A percentile compares a stretch with the other conserved stretches of the same genome.
Conservation (phyloP, 2,113 vertebrate genomes). For the Gallinago media region DNA sequence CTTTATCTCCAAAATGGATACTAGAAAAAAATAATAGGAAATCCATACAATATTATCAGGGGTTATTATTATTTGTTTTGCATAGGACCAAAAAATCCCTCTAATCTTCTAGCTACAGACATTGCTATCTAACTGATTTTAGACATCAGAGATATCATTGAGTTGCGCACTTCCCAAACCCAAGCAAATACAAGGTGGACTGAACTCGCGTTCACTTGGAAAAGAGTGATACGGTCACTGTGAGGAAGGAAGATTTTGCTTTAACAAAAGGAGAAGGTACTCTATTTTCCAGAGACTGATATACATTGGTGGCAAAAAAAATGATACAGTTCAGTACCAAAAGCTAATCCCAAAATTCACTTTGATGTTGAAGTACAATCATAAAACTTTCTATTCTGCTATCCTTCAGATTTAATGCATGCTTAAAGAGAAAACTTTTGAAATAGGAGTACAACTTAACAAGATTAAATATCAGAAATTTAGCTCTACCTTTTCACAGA, state of each 20-base stretch:
- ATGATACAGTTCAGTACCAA: not conserved
- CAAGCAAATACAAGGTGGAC: not conserved
- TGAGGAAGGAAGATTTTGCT: not conserved
- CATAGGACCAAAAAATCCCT: not conserved
- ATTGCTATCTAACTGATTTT: not conserved
- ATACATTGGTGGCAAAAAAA: not conserved
- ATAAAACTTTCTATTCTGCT: not conserved
- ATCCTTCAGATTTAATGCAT: not conserved
- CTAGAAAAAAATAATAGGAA: not conserved
- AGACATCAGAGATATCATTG: not conserved
- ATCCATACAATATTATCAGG: not conserved
- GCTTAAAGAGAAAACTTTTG: not conserved
- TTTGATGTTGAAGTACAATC: slow-evolving; percentile 33
- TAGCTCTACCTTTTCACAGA: not conserved
- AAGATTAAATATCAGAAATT: slow-evolving; percentile 30
- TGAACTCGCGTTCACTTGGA: not conserved
- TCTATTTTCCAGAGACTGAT: not conserved
- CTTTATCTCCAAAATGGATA: not conserved
- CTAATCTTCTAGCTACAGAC: not conserved
- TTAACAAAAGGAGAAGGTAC: not conserved
- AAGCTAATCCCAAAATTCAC: not conserved
- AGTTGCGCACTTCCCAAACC: not conserved
- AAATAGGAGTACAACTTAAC: slow-evolving; percentile 22
- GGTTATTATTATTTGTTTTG: not conserved
- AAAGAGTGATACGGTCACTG: not conserved